phyloP scores from a whole-genome alignment of 2,888 invertebrate species.

The Spodoptera littoralis region DNA sequence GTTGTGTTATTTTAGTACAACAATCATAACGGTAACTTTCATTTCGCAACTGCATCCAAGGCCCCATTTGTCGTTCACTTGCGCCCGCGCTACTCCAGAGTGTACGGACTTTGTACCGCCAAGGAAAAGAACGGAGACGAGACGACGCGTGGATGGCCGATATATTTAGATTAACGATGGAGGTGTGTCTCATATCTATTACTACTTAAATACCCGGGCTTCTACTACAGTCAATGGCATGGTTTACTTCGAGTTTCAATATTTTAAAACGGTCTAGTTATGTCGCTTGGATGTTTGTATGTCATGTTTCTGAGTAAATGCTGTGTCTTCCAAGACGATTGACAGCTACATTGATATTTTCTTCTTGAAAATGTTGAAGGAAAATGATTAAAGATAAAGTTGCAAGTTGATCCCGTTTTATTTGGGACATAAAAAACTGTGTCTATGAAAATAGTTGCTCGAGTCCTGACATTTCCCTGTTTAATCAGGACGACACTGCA shows the following conservation, averaged over 20 bases:
- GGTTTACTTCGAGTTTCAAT: no score
- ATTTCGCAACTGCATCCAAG: conserved; percentile 30
- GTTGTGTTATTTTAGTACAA: conserved; percentile 14
- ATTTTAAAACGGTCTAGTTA: no score
- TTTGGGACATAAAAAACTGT: background rate
- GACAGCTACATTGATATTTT: no score
- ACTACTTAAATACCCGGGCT: conserved; percentile 25
- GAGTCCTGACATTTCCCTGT: conserved; percentile 11
- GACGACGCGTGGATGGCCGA: conserved; percentile 19
- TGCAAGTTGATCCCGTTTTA: background rate
- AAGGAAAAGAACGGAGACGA: conserved; percentile 35
- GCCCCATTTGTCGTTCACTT: conserved; percentile 21
- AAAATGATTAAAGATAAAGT: no score
- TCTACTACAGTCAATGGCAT: conserved; percentile 9
- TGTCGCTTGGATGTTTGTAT: no score
- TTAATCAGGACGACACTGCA: conserved; percentile 11
- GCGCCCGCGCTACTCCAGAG: conserved; percentile 25
- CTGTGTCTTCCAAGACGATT: no score
- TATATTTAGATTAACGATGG: conserved; percentile 56
- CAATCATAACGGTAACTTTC: conserved; percentile 23
- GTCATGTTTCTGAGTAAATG: no score
- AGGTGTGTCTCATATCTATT: conserved; percentile 53
- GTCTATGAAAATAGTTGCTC: background rate
- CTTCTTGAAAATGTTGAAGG: no score
- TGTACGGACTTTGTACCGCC: conserved; percentile 49